Base-by-base conservation (phyloP, 2,888 invertebrate genomes). In the Tillus elongatus region DNA sequence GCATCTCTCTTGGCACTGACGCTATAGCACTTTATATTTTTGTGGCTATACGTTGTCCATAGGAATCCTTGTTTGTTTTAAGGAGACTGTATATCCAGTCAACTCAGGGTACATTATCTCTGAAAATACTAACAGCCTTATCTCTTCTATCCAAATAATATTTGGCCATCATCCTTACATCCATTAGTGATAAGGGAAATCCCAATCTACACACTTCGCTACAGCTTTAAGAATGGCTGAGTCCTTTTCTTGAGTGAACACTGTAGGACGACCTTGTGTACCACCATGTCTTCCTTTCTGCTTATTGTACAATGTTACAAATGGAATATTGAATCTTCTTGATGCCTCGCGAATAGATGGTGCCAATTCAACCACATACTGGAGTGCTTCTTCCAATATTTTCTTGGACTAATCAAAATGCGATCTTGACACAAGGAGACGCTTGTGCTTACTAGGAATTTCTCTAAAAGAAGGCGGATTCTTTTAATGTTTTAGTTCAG, bases 171-270 rank as follows among this genome's bases (percentile, higher is more conserved):
- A 8, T 19, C 24, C 8, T 4, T 8, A 19, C 4, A 9, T 32
- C 32, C 8, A 9, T 14, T 9, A 32, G 8, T 10, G 13, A 13
- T 14, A 33, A 33, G n/a, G 32, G 32, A 10, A 32, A 32, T 15
- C 32, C 32, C 32, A 32, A 32, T 32, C 32, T 19, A 16, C 36
- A 24, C 33, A 37, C 26, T 37, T 37, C 13, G 30, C 38, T 13
- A 26, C 33, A 26, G 37, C 6, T 26, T 35, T 9, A 14, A 34
- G 37, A 13, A 37, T 37, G 6, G 37, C 37, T 14, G 9, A 11
- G 33, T 37, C 37, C 14, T 37, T 33, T 12, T 14, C 26, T n/a
- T 16, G 24, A 12, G 33, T 37, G 12, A 37, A 36, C 11, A 36
- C 13, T 14, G 36, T 33, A 6, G 32, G 36, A n/a, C 32, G 36